phyloP scores from a whole-genome alignment of 2,888 invertebrate species.

The Bursaphelenchus okinawaensis region DNA sequence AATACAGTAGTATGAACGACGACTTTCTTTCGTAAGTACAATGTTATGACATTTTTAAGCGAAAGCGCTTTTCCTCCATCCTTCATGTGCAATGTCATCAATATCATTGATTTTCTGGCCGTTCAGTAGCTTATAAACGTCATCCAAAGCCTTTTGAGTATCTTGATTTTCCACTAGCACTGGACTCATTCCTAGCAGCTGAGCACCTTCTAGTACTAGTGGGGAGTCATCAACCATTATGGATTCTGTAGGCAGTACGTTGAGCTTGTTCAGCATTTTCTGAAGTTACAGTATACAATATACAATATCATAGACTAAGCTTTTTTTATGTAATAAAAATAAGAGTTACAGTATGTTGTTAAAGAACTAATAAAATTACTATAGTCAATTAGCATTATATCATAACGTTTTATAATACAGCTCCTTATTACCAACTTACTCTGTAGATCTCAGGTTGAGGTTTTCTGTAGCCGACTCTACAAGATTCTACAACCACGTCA shows the following conservation, averaged over 20 bases:
- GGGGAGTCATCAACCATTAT: not conserved
- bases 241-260: not conserved
- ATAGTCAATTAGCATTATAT: too few relatives aligned
- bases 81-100: not conserved
- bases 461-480: slow-evolving; percentile 32
- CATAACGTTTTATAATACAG: too few relatives aligned
- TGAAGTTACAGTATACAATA: too few relatives aligned
- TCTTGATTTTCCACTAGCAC: not conserved
- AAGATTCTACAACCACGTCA: slow-evolving; percentile 40
- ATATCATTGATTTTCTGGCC: not conserved
- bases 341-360: too few relatives aligned
- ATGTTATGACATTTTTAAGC: not conserved
- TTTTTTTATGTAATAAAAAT: too few relatives aligned
- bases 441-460: slow-evolving; percentile 36
- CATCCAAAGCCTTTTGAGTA: not conserved
- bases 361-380: too few relatives aligned
- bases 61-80: not conserved
- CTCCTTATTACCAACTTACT: too few relatives aligned
- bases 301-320: too few relatives aligned
- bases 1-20: too few relatives aligned
- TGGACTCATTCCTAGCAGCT: not conserved
- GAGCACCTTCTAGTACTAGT: not conserved
- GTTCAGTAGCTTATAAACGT: not conserved
- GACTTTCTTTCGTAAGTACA: too few relatives aligned
- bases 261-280: not conserved